Conservation (phyloP, 2,888 invertebrate genomes). For the Mesorhabditis belari region DNA sequence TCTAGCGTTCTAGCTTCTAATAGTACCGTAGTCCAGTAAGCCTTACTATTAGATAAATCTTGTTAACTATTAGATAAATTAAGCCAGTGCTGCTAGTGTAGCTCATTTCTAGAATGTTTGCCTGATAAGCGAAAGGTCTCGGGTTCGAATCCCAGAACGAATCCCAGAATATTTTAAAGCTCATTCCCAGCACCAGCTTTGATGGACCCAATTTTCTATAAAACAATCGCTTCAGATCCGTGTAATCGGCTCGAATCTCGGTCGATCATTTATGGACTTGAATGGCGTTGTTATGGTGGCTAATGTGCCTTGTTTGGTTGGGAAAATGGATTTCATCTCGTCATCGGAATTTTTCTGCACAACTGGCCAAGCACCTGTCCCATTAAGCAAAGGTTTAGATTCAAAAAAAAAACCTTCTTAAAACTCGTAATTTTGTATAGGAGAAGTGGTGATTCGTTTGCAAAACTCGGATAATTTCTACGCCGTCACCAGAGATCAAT, state of each 20-base stretch:
- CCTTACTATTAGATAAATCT: too few relatives aligned
- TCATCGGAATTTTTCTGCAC: slow-evolving; percentile 80
- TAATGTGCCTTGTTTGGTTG: slow-evolving; percentile 74
- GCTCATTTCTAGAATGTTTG: slow-evolving; percentile 65
- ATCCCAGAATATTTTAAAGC: too few relatives aligned
- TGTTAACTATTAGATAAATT: too few relatives aligned
- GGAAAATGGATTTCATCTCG: slow-evolving; percentile 72
- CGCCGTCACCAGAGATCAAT: slow-evolving; percentile 52
- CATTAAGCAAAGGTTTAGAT: slow-evolving; percentile 15
- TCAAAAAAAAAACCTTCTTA: slow-evolving; percentile 3
- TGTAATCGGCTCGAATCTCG: slow-evolving; percentile 87
- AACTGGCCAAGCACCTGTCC: slow-evolving; percentile 29
- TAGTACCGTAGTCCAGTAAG: too few relatives aligned
- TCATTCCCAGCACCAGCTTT: too few relatives aligned
- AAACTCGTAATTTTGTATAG: neutral
- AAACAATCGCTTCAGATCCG: slow-evolving; percentile 64
- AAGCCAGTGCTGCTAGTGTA: too few relatives aligned
- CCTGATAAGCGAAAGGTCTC: neutral
- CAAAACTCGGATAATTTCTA: slow-evolving; percentile 46
- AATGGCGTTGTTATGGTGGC: slow-evolving; percentile 75
- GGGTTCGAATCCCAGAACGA: too few relatives aligned
- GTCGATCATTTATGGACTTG: slow-evolving; percentile 54
- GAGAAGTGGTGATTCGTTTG: slow-evolving; percentile 32
- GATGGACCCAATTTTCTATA: too few relatives aligned
- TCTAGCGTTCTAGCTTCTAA: too few relatives aligned